Evolutionary conservation across 2,113 vertebrate species (phyloP).

Genomic region (Pollachius pollachius): DNA sequence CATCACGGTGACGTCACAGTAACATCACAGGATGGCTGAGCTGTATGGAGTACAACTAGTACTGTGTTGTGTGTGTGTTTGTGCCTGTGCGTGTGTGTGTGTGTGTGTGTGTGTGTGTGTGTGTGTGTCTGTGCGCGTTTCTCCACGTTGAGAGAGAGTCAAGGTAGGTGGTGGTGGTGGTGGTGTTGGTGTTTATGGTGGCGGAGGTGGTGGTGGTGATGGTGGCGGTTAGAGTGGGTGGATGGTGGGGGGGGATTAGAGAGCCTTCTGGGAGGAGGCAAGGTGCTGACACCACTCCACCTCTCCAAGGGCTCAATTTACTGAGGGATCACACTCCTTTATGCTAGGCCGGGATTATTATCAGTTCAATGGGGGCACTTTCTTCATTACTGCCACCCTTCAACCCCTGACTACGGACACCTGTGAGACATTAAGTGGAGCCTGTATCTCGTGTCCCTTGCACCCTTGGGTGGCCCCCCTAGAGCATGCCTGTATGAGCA

Average conservation of each 20-base stretch:
- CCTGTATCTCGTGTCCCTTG: slow-evolving; percentile 31
- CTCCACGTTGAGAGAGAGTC: too few relatives aligned
- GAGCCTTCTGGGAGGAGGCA: slow-evolving; percentile 71
- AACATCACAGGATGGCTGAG: slow-evolving; percentile 74
- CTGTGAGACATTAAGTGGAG: slow-evolving; percentile 55
- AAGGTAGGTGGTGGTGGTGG: too few relatives aligned
- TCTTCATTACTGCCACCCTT: slow-evolving; percentile 65
- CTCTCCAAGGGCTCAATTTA: slow-evolving; percentile 74
- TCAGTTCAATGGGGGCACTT: slow-evolving; percentile 70
- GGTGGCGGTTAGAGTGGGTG: slow-evolving; percentile 52
- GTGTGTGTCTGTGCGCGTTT: slow-evolving; percentile 16
- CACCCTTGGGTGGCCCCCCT: not conserved
- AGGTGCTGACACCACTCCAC: slow-evolving; percentile 80
- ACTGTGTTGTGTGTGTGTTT: slow-evolving; percentile 16
- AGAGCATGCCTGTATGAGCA: too few relatives aligned
- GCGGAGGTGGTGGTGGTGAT: slow-evolving; percentile 53
- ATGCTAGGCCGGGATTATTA: slow-evolving; percentile 72
- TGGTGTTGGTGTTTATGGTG: slow-evolving; percentile 61
- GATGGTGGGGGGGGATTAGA: slow-evolving; percentile 70
- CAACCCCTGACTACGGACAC: slow-evolving; percentile 62
- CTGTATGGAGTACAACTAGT: slow-evolving; percentile 53
- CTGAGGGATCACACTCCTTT: slow-evolving; percentile 77
- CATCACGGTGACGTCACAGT: slow-evolving; percentile 61
- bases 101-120: slow-evolving; percentile 19
- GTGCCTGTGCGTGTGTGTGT: slow-evolving; percentile 18